Evolutionary conservation across 2,888 invertebrate species (phyloP).

Genomic region (Litoditis marina): DNA sequence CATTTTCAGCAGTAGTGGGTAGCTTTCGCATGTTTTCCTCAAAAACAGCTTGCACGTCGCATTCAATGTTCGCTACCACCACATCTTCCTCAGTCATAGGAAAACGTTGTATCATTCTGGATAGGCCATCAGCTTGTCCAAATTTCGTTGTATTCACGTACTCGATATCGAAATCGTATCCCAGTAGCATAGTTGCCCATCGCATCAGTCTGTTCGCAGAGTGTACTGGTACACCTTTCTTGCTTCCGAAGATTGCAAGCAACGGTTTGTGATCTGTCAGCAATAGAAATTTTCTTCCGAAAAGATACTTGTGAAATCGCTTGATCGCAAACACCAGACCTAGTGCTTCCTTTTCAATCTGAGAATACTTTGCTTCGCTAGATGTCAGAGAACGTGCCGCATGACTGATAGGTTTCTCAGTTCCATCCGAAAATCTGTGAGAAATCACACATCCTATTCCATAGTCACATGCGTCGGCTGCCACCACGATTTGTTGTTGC

Average conservation of each 20-base stretch:
- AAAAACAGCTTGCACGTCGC: not conserved
- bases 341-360: conserved; percentile 60
- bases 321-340: conserved; percentile 62
- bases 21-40: too few relatives aligned
- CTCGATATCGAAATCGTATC: conserved; percentile 60
- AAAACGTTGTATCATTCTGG: conserved; percentile 48
- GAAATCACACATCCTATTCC: conserved; percentile 54
- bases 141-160: conserved; percentile 55
- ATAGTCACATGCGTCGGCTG: conserved; percentile 62
- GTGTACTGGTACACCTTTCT: conserved; percentile 44
- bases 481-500: conserved; percentile 49
- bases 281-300: conserved; percentile 62
- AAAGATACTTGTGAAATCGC: conserved; percentile 63
- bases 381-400: conserved; percentile 23
- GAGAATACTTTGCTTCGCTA: conserved; percentile 35
- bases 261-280: conserved; percentile 59
- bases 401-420: conserved; percentile 40
- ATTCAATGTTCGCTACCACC: too few relatives aligned
- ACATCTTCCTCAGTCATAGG: too few relatives aligned
- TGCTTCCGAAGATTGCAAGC: conserved; percentile 41
- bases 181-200: conserved; percentile 56
- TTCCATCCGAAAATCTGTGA: conserved; percentile 45
- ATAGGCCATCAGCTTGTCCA: conserved; percentile 60
- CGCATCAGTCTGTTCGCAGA: conserved; percentile 53
- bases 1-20: too few relatives aligned